Percentiles rank a stretch among this genome's conserved stretches.
These are phyloP conservation scores for Notamacropus eugenii DNA, from an alignment of 2,797 vertebrate species.

Conservation along the genomic window DNA sequence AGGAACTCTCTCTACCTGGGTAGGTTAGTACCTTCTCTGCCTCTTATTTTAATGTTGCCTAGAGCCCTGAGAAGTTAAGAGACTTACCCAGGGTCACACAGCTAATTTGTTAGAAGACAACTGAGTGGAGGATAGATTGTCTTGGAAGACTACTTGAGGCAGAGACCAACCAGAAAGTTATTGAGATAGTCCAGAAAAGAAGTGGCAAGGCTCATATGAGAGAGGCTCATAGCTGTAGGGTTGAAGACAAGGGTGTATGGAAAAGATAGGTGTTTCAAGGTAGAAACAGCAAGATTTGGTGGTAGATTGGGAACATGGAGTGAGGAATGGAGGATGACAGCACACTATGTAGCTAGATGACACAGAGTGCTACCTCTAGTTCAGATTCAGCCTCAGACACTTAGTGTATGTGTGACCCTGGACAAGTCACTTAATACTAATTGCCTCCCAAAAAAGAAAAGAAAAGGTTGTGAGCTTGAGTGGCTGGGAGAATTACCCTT, in stretches of 20 bases:
- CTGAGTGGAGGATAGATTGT: no score
- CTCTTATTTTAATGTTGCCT: no score
- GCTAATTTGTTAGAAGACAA: no score
- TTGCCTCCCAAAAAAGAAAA: background rate
- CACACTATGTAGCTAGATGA: background rate
- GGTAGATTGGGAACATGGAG: background rate
- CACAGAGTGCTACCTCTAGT: no score
- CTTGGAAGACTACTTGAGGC: no score
- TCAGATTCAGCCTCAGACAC: no score
- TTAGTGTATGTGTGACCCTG: no score
- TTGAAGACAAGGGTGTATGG: background rate
- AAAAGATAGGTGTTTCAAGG: background rate
- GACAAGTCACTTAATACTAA: background rate
- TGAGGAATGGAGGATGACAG: background rate
- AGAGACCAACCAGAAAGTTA: no score
- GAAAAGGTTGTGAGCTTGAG: background rate
- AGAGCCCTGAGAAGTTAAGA: no score
- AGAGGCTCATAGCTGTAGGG: background rate
- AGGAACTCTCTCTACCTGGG: no score
- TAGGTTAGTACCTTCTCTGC: no score
- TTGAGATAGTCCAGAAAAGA: background rate
- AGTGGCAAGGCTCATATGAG: background rate
- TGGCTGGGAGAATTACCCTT: background rate
- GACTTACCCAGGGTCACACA: no score
- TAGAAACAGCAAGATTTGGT: background rate